Evolutionary conservation across 2,797 vertebrate genomes (phyloP).

Genomic region (Sphenodon punctatus): DNA sequence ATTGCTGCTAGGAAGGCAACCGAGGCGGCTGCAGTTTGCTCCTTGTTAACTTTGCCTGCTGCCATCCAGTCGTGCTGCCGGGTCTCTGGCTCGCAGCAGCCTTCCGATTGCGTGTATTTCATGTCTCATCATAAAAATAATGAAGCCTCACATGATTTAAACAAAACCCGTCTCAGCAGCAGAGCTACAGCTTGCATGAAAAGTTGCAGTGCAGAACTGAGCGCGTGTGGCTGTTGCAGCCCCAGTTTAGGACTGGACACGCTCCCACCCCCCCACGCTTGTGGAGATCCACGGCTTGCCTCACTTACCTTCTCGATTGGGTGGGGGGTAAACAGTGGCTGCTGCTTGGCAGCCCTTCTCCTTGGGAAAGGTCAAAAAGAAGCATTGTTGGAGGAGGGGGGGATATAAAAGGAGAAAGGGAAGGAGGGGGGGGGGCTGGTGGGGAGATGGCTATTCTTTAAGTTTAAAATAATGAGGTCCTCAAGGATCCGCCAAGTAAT

Average conservation of each 20-base stretch:
- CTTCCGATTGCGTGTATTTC: constrained; percentile 64
- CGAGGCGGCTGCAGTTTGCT: constrained; percentile 56
- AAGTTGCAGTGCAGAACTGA: constrained; percentile 71
- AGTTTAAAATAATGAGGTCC: constrained; percentile 84
- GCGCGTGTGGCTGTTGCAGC: constrained; percentile 56
- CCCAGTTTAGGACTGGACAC: constrained; percentile 63
- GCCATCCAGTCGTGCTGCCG: constrained; percentile 50
- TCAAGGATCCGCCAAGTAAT: constrained; percentile 77
- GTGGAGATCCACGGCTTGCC: not conserved
- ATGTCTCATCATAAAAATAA: constrained; percentile 78
- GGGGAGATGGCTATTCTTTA: constrained; percentile 66
- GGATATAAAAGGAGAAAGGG: not conserved
- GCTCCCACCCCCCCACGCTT: no score
- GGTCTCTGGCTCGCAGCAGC: constrained; percentile 42
- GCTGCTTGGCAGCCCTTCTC: constrained; percentile 79
- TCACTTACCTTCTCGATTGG: constrained; percentile 87
- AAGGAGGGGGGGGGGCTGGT: constrained; percentile 58
- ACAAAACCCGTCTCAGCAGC: constrained; percentile 72
- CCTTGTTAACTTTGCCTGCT: constrained; percentile 73
- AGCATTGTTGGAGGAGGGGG: constrained; percentile 70
- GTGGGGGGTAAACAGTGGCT: constrained; percentile 77
- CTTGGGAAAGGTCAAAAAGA: constrained; percentile 84
- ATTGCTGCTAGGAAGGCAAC: constrained; percentile 53
- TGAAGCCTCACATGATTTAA: constrained; percentile 77
- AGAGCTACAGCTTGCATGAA: constrained; percentile 72